Percentiles rank a stretch among this genome's conserved stretches.
These are phyloP conservation scores for Odontocolon sp. DNA, from an alignment of 2,888 invertebrate species.

Conservation along the genomic window DNA sequence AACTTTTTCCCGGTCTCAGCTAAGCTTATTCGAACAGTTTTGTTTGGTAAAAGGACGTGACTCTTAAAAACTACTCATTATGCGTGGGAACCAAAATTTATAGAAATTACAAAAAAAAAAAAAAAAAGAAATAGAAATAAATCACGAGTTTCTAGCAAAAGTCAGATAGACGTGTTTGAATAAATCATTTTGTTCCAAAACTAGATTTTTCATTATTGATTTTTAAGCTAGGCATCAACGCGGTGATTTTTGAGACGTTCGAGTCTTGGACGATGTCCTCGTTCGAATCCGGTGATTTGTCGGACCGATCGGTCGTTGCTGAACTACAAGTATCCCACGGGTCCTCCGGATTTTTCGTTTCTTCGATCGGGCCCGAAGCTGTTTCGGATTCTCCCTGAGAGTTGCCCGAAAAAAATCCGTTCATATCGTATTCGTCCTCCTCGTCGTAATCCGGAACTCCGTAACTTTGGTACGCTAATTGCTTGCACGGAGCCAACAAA, in stretches of 20 bases:
- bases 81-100: no score
- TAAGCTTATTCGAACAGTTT: no score
- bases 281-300: slow-evolving; percentile 19
- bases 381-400: slow-evolving; percentile 13
- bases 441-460: neutral
- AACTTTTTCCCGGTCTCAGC: no score
- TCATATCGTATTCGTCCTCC: slow-evolving; percentile 17
- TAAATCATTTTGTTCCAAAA: neutral
- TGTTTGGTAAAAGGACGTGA: no score
- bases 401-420: slow-evolving; percentile 10
- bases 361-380: neutral
- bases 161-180: no score
- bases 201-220: neutral
- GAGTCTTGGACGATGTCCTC: neutral
- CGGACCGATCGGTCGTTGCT: slow-evolving; percentile 18
- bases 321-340: slow-evolving; percentile 2
- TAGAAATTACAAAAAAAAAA: no score
- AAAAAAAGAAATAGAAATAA: no score
- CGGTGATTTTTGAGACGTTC: slow-evolving; percentile 3
- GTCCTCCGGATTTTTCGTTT: slow-evolving; percentile 1
- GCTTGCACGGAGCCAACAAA: no score
- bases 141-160: no score
- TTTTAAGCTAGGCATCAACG: neutral
- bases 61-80: no score
- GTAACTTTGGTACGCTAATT: neutral